Evolutionary conservation across 2,797 vertebrate genomes (phyloP).

Genomic region (Malacoctenus gilli): DNA sequence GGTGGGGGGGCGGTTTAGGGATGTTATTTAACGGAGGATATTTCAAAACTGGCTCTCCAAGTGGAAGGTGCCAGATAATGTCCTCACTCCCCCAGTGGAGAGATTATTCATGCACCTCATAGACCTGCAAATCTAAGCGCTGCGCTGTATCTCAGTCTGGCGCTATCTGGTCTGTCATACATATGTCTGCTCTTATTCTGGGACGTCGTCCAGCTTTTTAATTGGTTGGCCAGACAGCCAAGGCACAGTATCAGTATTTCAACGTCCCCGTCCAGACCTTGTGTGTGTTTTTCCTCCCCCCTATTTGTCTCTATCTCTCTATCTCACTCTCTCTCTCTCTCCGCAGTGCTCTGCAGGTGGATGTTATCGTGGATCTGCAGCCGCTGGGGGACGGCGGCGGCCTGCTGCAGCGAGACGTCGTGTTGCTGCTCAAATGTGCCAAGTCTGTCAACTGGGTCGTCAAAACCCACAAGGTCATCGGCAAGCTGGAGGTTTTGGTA

Average conservation of each 20-base stretch:
- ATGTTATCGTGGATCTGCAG: conserved; percentile 92
- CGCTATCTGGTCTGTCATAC: conserved; percentile 82
- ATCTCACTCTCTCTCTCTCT: neutral
- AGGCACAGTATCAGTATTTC: conserved; percentile 80
- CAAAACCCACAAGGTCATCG: conserved; percentile 85
- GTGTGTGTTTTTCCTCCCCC: conserved; percentile 8
- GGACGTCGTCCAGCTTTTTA: conserved; percentile 87
- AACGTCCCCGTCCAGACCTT: conserved; percentile 51
- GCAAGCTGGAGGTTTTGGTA: conserved; percentile 90
- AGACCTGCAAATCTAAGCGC: conserved; percentile 37
- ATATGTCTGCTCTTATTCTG: conserved; percentile 84
- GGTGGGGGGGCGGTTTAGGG: conserved; percentile 25
- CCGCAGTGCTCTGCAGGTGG: conserved; percentile 97
- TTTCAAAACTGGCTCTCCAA: conserved; percentile 51
- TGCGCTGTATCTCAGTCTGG: conserved; percentile 61
- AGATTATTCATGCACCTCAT: conserved; percentile 39
- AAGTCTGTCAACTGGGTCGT: conserved; percentile 98
- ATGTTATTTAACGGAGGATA: conserved; percentile 51
- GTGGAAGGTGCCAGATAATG: conserved; percentile 46
- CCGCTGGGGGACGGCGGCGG: conserved; percentile 80
- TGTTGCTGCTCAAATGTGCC: conserved; percentile 91
- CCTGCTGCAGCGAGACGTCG: conserved; percentile 83
- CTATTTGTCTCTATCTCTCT: too few relatives aligned
- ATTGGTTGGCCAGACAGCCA: conserved; percentile 92
- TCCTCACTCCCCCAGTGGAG: conserved; percentile 47